These are phyloP conservation scores for Siniperca chuatsi DNA, from an alignment of 2,113 vertebrate genomes.

Conservation along the genomic window DNA sequence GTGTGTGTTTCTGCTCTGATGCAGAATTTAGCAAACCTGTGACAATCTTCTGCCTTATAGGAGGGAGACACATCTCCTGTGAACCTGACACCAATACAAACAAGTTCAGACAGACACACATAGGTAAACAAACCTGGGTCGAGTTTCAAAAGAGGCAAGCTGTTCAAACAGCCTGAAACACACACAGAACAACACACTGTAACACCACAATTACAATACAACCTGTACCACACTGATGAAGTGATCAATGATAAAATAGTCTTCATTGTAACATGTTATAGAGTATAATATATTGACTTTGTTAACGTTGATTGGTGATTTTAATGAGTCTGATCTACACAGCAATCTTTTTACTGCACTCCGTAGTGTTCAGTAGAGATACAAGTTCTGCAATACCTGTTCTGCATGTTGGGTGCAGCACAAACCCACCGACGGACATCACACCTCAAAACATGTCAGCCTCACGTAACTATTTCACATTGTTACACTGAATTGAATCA, in stretches of 20 bases:
- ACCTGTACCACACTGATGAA: background rate
- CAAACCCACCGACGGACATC: background rate
- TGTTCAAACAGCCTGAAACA: conserved; percentile 47
- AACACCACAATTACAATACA: background rate
- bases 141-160: conserved; percentile 33
- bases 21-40: conserved; percentile 37
- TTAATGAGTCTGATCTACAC: background rate
- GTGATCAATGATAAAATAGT: conserved; percentile 2
- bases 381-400: background rate
- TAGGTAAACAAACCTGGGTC: conserved; percentile 39
- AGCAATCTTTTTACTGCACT: background rate
- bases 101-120: background rate
- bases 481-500: conserved; percentile 83
- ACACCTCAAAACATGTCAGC: conserved; percentile 23
- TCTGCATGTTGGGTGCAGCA: background rate
- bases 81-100: conserved; percentile 44
- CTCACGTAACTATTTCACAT: conserved; percentile 77
- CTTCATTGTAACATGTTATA: background rate
- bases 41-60: background rate
- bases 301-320: background rate
- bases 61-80: conserved; percentile 11
- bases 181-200: background rate
- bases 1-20: conserved; percentile 13
- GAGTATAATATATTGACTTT: background rate
- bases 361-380: background rate